These are phyloP conservation scores for Diadumene lineata DNA, from an alignment of 92 coral and sea anemone species.

Conservation along the genomic window DNA sequence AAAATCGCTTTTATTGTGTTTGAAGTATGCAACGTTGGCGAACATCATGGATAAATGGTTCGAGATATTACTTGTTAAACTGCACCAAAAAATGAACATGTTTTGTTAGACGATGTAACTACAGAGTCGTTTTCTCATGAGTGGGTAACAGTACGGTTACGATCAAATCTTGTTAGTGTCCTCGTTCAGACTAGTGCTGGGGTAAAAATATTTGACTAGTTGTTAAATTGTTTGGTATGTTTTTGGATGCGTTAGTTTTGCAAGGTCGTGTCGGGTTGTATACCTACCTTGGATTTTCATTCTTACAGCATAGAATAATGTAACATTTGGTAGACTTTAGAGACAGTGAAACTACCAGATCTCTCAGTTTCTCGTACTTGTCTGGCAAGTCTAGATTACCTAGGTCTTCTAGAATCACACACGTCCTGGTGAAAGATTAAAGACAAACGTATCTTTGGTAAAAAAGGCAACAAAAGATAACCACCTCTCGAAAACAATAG, in stretches of 20 bases:
- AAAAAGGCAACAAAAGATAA: too few species aligned
- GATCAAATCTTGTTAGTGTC: too few species aligned
- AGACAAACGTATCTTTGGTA: not conserved
- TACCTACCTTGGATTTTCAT: conserved; percentile 45
- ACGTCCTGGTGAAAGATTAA: too few species aligned
- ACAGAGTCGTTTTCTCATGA: too few species aligned
- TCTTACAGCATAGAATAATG: conserved; percentile 54
- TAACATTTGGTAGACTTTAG: conserved; percentile 81
- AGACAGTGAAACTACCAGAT: conserved; percentile 67
- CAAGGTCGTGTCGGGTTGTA: too few species aligned
- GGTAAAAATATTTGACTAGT: too few species aligned
- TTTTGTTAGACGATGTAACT: too few species aligned
- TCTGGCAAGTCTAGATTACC: conserved; percentile 37
- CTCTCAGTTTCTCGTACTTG: conserved; percentile 65
- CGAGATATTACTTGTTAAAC: conserved; percentile 28
- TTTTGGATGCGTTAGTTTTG: too few species aligned
- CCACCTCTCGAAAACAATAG: too few species aligned
- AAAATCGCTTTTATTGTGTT: conserved; percentile 52
- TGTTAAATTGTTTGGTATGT: too few species aligned
- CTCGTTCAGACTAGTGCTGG: too few species aligned
- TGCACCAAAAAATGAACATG: not conserved
- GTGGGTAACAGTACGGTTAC: too few species aligned
- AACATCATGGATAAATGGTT: conserved; percentile 71
- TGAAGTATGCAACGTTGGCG: conserved; percentile 76
- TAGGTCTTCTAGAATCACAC: conserved; percentile 63